phyloP scores from a whole-genome alignment of 2,888 invertebrate species.

The Drosophila parthenogenetica region DNA sequence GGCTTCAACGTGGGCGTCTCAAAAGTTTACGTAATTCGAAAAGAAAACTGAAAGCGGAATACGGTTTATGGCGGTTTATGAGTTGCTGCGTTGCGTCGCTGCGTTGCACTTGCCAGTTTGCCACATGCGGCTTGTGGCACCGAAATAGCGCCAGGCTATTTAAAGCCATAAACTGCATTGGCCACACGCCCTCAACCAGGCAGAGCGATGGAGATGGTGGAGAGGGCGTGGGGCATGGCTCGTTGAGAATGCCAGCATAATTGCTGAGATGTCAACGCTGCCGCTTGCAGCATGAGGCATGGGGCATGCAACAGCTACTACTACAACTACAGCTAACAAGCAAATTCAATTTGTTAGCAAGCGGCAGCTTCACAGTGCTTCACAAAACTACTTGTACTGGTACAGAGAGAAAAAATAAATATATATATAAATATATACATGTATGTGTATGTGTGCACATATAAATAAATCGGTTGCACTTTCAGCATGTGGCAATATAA shows the following conservation, averaged over 20 bases:
- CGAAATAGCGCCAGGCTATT: conserved; percentile 52
- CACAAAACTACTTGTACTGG: conserved; percentile 13
- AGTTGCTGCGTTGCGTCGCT: conserved; percentile 17
- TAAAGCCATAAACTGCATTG: conserved; percentile 61
- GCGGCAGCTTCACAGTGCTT: conserved; percentile 32
- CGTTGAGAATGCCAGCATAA: conserved; percentile 45
- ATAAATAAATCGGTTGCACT: conserved; percentile 70
- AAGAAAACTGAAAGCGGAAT: conserved; percentile 30
- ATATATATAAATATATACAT: no score
- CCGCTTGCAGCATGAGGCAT: not conserved
- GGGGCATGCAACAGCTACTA: conserved; percentile 19
- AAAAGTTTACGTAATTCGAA: conserved; percentile 52
- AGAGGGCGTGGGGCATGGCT: conserved; percentile 26
- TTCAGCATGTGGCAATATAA: conserved; percentile 70
- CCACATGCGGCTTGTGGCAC: conserved; percentile 46
- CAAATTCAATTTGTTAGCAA: conserved; percentile 62
- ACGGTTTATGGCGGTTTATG: conserved; percentile 42
- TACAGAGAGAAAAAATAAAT: conserved; percentile 22
- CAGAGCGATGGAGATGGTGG: not conserved
- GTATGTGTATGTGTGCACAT: conserved; percentile 24
- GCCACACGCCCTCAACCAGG: conserved; percentile 44
- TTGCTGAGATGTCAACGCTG: conserved; percentile 56
- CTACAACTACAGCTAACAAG: conserved; percentile 55
- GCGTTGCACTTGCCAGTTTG: conserved; percentile 52
- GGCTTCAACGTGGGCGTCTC: conserved; percentile 40